Conservation (phyloP, 2,113 vertebrate genomes). For the Cephalopholis sonnerati region DNA sequence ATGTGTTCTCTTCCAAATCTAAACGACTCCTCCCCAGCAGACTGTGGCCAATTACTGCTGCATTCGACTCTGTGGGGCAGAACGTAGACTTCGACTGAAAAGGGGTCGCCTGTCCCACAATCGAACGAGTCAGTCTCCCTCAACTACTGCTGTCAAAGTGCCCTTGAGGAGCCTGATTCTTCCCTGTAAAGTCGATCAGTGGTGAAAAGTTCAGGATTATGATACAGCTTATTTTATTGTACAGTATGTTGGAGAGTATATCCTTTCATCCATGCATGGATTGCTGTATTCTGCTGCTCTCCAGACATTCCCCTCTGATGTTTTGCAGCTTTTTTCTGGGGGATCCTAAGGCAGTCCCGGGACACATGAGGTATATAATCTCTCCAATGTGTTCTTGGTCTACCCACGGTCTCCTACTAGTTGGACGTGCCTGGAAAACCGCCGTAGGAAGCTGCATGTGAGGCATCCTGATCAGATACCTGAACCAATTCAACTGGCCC, state of each 20-base stretch:
- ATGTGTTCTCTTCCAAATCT: constrained; percentile 46
- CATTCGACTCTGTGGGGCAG: constrained; percentile 7
- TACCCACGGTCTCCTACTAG: background rate
- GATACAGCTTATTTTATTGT: background rate
- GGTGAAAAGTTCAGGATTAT: background rate
- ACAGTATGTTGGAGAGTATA: background rate
- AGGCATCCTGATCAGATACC: background rate
- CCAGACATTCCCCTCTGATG: background rate
- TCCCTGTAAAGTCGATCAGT: background rate
- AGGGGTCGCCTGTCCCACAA: background rate
- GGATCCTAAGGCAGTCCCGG: background rate
- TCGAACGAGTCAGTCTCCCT: background rate
- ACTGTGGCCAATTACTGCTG: constrained; percentile 39
- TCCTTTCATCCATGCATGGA: too few relatives aligned
- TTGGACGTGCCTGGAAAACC: background rate
- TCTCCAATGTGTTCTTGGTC: background rate
- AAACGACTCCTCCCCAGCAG: constrained; percentile 27
- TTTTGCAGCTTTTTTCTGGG: background rate
- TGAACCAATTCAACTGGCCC: background rate
- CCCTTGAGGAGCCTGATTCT: constrained; percentile 12
- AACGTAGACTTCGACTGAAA: background rate
- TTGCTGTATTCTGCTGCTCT: background rate
- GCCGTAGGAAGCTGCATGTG: background rate
- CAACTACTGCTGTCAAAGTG: constrained; percentile 8
- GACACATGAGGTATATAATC: background rate